A percentile compares a stretch with the other conserved stretches of the same genome.
These are phyloP conservation scores for Eubasilissa splendida DNA, from an alignment of 2,888 invertebrate genomes.

Conservation along the genomic window DNA sequence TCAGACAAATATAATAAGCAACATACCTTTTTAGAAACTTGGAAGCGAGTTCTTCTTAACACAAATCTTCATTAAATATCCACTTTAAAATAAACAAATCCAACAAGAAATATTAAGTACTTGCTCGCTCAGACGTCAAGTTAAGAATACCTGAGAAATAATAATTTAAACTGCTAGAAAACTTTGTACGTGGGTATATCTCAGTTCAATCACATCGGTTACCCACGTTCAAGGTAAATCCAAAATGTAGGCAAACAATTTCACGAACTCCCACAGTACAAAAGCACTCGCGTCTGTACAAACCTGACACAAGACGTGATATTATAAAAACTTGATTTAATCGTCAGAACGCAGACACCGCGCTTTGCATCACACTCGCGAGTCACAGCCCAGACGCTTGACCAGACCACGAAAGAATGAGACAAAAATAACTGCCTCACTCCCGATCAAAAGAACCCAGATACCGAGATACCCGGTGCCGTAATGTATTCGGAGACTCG, in stretches of 20 bases:
- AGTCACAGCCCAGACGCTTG: neutral
- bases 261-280: conserved; percentile 34
- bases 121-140: neutral
- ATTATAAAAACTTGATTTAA: conserved; percentile 36
- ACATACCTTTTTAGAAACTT: neutral
- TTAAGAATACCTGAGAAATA: neutral
- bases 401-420: conserved; percentile 3
- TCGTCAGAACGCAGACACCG: conserved; percentile 8
- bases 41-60: neutral
- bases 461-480: neutral
- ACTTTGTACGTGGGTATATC: neutral
- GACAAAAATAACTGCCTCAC: conserved; percentile 10
- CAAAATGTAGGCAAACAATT: conserved; percentile 14
- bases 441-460: neutral
- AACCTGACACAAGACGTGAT: conserved; percentile 39
- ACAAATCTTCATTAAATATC: neutral
- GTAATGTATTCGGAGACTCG: neutral
- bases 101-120: neutral
- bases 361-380: conserved; percentile 8
- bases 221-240: conserved; percentile 37
- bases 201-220: conserved; percentile 23
- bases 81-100: neutral
- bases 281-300: conserved; percentile 14
- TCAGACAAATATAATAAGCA: neutral
- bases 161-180: neutral